A percentile compares a stretch with the other conserved stretches of the same genome.
These are phyloP conservation scores for Takifugu rubripes DNA, from an alignment of 2,797 vertebrate species.

Conservation along the genomic window DNA sequence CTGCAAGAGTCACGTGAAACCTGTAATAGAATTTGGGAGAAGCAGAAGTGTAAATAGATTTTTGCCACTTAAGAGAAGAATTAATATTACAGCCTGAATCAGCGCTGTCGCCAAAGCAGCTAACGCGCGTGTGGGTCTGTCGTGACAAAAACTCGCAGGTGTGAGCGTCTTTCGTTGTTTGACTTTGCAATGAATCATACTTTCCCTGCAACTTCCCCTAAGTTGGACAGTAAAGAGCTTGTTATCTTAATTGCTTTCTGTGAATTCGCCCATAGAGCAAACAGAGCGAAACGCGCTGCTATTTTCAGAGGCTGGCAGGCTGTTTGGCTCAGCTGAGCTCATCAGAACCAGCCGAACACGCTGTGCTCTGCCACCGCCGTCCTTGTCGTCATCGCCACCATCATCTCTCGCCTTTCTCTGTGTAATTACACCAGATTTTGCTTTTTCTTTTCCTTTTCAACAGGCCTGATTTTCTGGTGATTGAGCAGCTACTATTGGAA, in stretches of 20 bases:
- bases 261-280: conserved; percentile 56
- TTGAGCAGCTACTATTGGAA: too few species aligned
- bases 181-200: conserved; percentile 31
- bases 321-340: conserved; percentile 62
- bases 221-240: conserved; percentile 50
- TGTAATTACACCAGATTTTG: neutral
- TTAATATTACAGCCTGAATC: too few species aligned
- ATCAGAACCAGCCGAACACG: conserved; percentile 47
- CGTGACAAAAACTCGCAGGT: conserved; percentile 28
- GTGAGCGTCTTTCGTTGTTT: conserved; percentile 34
- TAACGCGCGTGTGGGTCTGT: too few species aligned
- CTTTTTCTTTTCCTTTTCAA: too few species aligned
- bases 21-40: neutral
- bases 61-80: conserved; percentile 1
- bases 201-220: conserved; percentile 50
- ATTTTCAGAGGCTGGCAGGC: conserved; percentile 59
- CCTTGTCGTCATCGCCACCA: conserved; percentile 11
- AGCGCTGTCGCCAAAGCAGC: too few species aligned
- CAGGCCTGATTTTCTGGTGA: too few species aligned
- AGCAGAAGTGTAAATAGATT: neutral
- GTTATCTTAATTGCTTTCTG: conserved; percentile 71
- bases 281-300: conserved; percentile 54
- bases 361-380: conserved; percentile 19
- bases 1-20: too few species aligned
- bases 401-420: conserved; percentile 13